These are phyloP conservation scores for Pogonognathellus flavescens DNA, from an alignment of 1,140 invertebrate genomes.

Conservation along the genomic window DNA sequence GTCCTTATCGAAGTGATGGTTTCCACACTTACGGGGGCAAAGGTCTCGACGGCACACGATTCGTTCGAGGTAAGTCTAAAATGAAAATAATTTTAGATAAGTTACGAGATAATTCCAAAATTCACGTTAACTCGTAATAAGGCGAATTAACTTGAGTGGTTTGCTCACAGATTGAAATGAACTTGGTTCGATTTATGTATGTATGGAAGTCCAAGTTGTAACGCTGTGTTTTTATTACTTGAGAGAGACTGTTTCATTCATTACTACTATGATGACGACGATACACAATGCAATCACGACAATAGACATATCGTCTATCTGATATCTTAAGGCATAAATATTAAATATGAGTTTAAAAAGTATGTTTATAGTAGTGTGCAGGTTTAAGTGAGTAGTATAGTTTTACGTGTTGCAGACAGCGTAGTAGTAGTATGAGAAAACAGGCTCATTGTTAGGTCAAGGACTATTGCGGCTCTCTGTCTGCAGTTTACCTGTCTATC, in stretches of 20 bases:
- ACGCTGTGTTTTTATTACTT: not conserved
- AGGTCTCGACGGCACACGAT: slow-evolving; percentile 56
- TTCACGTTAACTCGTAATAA: not conserved
- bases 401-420: not conserved
- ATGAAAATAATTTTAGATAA: not conserved
- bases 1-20: slow-evolving; percentile 79
- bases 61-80: slow-evolving; percentile 16
- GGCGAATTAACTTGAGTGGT: not conserved
- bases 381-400: not conserved
- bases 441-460: slow-evolving; percentile 48
- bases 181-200: not conserved
- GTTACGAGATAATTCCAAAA: slow-evolving; percentile 44
- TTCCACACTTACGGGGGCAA: slow-evolving; percentile 62
- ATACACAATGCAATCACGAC: too few species aligned
- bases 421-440: slow-evolving; percentile 42
- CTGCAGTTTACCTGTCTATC: not conserved
- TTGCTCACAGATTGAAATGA: not conserved
- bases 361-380: not conserved
- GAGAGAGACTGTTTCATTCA: not conserved
- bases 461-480: slow-evolving; percentile 17
- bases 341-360: slow-evolving; percentile 1
- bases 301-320: not conserved
- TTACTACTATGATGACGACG: too few species aligned
- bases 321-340: not conserved
- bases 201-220: not conserved